Percentiles rank a stretch among this genome's conserved stretches.
These are phyloP conservation scores for Hoplostethus atlanticus DNA, from an alignment of 2,797 vertebrate genomes.

Conservation along the genomic window DNA sequence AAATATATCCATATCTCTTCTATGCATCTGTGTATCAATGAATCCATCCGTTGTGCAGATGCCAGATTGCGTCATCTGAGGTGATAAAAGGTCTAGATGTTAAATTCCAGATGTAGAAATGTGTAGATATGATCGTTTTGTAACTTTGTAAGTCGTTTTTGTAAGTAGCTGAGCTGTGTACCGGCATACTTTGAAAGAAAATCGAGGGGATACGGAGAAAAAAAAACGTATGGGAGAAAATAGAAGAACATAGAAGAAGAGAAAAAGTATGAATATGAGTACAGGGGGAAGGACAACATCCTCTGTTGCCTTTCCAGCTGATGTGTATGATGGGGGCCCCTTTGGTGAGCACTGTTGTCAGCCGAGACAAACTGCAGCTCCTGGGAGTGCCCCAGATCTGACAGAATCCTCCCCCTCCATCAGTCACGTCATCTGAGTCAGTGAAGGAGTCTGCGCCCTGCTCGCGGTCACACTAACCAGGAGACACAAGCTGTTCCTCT, in stretches of 20 bases:
- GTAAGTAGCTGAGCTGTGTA: not conserved
- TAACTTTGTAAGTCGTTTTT: not conserved
- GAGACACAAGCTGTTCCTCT: slow-evolving; percentile 89
- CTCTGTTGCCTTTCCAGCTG: slow-evolving; percentile 89
- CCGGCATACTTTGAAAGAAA: not conserved
- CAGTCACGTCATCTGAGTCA: slow-evolving; percentile 85
- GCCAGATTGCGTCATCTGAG: slow-evolving; percentile 6
- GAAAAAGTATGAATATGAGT: slow-evolving; percentile 22
- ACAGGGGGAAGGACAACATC: slow-evolving; percentile 64
- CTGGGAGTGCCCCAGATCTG: slow-evolving; percentile 96
- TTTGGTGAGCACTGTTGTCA: slow-evolving; percentile 93
- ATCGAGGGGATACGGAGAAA: not conserved
- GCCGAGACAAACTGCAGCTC: slow-evolving; percentile 95
- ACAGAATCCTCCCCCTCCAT: slow-evolving; percentile 85
- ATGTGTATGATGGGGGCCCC: slow-evolving; percentile 88
- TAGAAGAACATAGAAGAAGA: slow-evolving; percentile 12
- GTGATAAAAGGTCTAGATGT: not conserved
- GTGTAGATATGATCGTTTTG: not conserved
- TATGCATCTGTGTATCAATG: slow-evolving; percentile 1
- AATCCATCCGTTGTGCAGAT: slow-evolving; percentile 36
- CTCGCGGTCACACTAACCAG: slow-evolving; percentile 86
- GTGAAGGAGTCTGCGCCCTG: slow-evolving; percentile 81
- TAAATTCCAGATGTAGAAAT: not conserved
- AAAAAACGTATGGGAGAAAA: slow-evolving; percentile 7
- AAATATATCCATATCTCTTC: slow-evolving; percentile 6